Evolutionary conservation across 2,113 vertebrate species (phyloP).

Genomic region (Carassius auratus): DNA sequence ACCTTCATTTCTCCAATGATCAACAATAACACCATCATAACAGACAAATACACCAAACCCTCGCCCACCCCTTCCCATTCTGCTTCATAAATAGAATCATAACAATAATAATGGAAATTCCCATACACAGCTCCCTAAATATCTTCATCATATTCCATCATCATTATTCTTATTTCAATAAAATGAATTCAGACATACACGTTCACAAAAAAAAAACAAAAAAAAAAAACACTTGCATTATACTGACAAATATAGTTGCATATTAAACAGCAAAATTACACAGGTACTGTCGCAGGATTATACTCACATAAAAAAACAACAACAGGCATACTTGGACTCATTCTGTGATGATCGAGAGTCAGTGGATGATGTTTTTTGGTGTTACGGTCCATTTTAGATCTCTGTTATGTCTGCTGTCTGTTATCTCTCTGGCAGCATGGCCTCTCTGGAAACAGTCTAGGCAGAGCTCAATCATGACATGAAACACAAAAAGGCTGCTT

Average conservation of each 20-base stretch:
- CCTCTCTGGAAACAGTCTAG: background rate
- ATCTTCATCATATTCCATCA: slow-evolving; percentile 32
- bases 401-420: background rate
- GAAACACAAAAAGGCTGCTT: background rate
- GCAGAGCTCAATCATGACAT: background rate
- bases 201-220: slow-evolving; percentile 7
- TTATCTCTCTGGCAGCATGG: slow-evolving; percentile 6
- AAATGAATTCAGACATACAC: slow-evolving; percentile 46
- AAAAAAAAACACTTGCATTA: slow-evolving; percentile 54
- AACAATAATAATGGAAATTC: slow-evolving; percentile 38
- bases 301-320: slow-evolving; percentile 37
- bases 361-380: slow-evolving; percentile 1
- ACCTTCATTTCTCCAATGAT: background rate
- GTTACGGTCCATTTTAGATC: background rate
- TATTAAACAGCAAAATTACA: slow-evolving; percentile 62
- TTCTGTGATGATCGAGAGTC: background rate
- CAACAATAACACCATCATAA: background rate
- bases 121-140: slow-evolving; percentile 33
- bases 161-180: slow-evolving; percentile 27
- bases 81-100: slow-evolving; percentile 48
- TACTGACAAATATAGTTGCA: slow-evolving; percentile 60
- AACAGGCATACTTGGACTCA: slow-evolving; percentile 46
- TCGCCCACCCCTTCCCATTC: slow-evolving; percentile 9
- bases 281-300: slow-evolving; percentile 48
- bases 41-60: slow-evolving; percentile 48